Evolutionary conservation across 37 sponge, comb jelly and placozoan genomes (phyloP).

Genomic region (Dysidea cf. avara): DNA sequence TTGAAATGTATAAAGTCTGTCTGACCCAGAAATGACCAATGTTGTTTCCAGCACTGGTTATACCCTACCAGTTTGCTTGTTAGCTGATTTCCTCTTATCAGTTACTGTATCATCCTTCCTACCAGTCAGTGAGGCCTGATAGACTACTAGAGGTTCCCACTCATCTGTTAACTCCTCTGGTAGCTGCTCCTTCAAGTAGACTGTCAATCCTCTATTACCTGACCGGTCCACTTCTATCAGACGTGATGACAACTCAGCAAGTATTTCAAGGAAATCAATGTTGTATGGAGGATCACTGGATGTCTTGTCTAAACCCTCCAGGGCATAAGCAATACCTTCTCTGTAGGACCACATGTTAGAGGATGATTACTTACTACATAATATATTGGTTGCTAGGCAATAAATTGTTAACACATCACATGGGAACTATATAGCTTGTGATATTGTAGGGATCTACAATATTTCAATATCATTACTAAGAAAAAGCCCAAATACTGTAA

Average conservation of each 20-base stretch:
- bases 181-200: conserved; percentile 4
- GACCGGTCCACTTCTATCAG: conserved; percentile 83
- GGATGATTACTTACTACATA: too few species aligned
- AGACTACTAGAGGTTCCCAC: conserved; percentile 4
- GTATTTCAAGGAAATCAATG: conserved; percentile 80
- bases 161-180: not conserved
- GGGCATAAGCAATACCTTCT: conserved; percentile 73
- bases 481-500: too few species aligned
- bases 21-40: too few species aligned
- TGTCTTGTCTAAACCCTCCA: conserved; percentile 1
- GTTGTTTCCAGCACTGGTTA: too few species aligned
- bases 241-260: conserved; percentile 81
- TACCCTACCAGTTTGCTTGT: too few species aligned
- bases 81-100: not conserved
- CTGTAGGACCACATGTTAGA: not conserved
- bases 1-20: too few species aligned
- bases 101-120: not conserved
- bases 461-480: too few species aligned
- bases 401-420: too few species aligned
- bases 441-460: too few species aligned
- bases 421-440: too few species aligned
- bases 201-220: conserved; percentile 75
- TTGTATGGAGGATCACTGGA: conserved; percentile 41
- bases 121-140: not conserved
- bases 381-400: too few species aligned